Evolutionary conservation across 2,797 vertebrate genomes (phyloP).

Genomic region (Eupleurogrammus muticus): DNA sequence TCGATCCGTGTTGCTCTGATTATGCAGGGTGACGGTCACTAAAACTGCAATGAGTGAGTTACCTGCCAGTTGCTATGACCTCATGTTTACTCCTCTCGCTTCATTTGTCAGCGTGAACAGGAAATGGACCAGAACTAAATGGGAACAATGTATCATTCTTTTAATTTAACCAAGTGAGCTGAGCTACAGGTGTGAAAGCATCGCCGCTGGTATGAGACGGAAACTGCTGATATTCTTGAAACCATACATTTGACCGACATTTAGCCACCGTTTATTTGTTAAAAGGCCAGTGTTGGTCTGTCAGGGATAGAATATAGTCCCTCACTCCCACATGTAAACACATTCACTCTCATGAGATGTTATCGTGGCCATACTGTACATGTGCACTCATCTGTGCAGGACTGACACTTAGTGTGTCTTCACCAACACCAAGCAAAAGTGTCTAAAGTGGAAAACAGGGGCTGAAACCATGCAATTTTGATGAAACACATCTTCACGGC

Average conservation of each 20-base stretch:
- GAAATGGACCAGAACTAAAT: slow-evolving; percentile 5
- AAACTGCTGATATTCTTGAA: background rate
- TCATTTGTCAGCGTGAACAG: background rate
- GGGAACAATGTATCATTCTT: background rate
- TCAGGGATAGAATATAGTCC: background rate
- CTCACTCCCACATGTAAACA: background rate
- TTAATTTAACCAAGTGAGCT: background rate
- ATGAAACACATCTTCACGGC: slow-evolving; percentile 51
- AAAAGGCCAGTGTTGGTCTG: slow-evolving; percentile 1
- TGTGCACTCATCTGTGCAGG: slow-evolving; percentile 29
- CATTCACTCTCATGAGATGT: slow-evolving; percentile 1
- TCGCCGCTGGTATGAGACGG: background rate
- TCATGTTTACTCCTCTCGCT: background rate
- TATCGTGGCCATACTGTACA: background rate
- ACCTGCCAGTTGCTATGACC: too few relatives aligned
- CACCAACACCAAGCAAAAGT: slow-evolving; percentile 44
- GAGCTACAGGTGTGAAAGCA: background rate
- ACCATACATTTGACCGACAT: background rate
- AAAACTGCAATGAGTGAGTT: too few relatives aligned
- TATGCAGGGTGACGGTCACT: too few relatives aligned
- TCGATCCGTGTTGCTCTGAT: too few relatives aligned
- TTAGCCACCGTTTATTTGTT: background rate
- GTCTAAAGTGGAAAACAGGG: slow-evolving; percentile 40
- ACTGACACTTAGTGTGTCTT: slow-evolving; percentile 11
- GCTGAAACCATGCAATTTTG: slow-evolving; percentile 48